Evolutionary conservation across 2,113 vertebrate species (phyloP).

Genomic region (Mormyrus lacerda): DNA sequence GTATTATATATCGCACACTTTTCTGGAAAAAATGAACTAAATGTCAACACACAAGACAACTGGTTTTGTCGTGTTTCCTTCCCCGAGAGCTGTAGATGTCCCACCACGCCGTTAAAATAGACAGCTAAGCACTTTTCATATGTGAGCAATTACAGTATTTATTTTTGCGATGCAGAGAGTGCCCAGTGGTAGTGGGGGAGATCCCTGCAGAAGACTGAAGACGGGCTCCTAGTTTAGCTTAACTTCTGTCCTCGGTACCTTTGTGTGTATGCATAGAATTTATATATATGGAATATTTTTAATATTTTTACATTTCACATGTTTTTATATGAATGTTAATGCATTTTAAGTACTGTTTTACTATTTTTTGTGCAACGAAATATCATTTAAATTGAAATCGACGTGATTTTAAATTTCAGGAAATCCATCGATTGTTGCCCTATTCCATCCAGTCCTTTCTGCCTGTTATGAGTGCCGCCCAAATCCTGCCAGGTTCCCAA

Average conservation of each 20-base stretch:
- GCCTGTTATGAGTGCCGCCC: neutral
- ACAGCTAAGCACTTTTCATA: conserved; percentile 40
- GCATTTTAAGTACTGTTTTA: neutral
- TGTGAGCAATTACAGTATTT: conserved; percentile 49
- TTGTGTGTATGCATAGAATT: neutral
- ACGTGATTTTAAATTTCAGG: neutral
- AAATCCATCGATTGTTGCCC: neutral
- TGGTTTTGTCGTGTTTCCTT: neutral
- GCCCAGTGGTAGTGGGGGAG: neutral
- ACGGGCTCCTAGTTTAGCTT: neutral
- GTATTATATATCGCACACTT: neutral
- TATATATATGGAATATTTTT: neutral
- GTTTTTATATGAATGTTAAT: neutral
- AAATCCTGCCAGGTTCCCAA: neutral
- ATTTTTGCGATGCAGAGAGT: conserved; percentile 38
- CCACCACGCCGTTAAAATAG: conserved; percentile 45
- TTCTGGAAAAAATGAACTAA: neutral
- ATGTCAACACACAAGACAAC: neutral
- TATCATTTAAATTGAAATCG: neutral
- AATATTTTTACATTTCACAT: neutral
- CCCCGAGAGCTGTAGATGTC: conserved; percentile 40
- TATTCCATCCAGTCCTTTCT: neutral
- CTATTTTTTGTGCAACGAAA: neutral
- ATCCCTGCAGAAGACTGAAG: neutral
- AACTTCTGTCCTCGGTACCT: neutral